These are phyloP conservation scores for Odontomachus brunneus DNA, from an alignment of 1,140 invertebrate species.

Conservation along the genomic window DNA sequence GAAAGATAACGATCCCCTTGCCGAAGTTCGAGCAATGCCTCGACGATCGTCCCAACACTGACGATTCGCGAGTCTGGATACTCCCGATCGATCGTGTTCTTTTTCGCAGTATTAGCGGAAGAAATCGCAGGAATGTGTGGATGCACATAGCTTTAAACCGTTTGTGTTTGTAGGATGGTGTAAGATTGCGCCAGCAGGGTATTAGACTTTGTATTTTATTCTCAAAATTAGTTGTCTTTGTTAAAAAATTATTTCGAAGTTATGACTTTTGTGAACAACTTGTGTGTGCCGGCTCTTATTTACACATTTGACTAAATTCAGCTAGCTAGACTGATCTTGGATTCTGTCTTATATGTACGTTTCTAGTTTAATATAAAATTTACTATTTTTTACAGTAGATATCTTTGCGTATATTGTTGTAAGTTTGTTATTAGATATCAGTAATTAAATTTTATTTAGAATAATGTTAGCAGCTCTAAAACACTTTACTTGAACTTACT, in stretches of 20 bases:
- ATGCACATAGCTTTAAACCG: conserved; percentile 23
- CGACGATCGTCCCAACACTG: background rate
- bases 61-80: background rate
- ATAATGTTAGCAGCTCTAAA: too few species aligned
- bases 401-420: background rate
- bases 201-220: conserved; percentile 10
- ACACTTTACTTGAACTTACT: background rate
- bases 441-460: conserved; percentile 1
- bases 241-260: background rate
- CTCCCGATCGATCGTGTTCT: background rate
- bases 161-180: background rate
- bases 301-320: background rate
- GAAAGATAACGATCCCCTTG: background rate
- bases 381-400: too few species aligned
- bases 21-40: background rate
- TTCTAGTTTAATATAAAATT: background rate
- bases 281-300: background rate
- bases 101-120: conserved; percentile 2
- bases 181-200: conserved; percentile 1
- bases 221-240: background rate
- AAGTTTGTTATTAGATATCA: background rate
- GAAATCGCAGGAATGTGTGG: background rate
- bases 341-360: too few species aligned
- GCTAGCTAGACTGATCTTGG: background rate
- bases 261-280: background rate